Base-by-base conservation (phyloP, 2,797 vertebrate genomes). In the Pterois miles region DNA sequence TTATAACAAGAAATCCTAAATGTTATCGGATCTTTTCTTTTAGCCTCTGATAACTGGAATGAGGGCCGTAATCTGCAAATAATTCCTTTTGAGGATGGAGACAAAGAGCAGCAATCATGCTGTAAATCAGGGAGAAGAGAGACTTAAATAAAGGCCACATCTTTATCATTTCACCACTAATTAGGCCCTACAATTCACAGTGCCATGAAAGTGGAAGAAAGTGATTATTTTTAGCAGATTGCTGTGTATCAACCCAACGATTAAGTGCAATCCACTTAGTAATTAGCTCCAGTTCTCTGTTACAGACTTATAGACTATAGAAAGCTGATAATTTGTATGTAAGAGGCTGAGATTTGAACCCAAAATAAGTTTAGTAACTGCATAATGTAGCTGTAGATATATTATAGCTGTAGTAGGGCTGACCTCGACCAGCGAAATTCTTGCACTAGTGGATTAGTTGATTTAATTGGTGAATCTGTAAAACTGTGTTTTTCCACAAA, bases 41-140 rank as follows among this genome's bases (percentile, higher is more conserved):
- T 50, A 2, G 1, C 11, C 18, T 54, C 38, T 31, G 25, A 66
- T 40, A 53, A 66, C 16, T 0, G 38, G 56, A 66, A 71, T 8
- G 38, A 58, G 38, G 58, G 50, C 12, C 2, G 8, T 53, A 53
- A 64, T 68, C 68, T 50, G 46, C 9, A 18, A 62, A 27, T 53
- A 16, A 72, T 72, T 65, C 25, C 34, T 58, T 38, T n/a, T 4
- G 20, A 43, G 23, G 23, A 7, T 2, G 20, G 22, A 71, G 70
- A 81, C 65, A 46, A 67, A 74, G 62, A 70, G 52, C 43, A 27
- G 68, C 4, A 63, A 67, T 69, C 50, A 76, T 27, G 43, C 3
- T 3, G 14, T 40, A n/a, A 65, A 56, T 72, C 36, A 31, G 2
- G 40, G 33, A 57, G 65, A 71, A 66, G 38, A 65, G 54, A 59